phyloP scores from a whole-genome alignment of 1,140 invertebrate genomes.

The Hyphantria cunea region DNA sequence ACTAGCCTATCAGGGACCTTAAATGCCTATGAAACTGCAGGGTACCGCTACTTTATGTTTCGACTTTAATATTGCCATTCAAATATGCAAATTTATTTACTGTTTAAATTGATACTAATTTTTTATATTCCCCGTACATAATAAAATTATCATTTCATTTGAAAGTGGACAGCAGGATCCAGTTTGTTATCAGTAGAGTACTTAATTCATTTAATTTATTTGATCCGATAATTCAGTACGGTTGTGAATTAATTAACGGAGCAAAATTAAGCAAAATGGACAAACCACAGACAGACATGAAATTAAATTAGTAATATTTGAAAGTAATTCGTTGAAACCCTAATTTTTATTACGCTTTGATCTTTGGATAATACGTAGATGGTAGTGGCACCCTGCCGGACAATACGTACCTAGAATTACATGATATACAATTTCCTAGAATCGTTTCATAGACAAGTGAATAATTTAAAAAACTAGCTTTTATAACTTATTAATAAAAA shows the following conservation, averaged over 20 bases:
- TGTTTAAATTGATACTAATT: too few relatives aligned
- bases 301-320: slow-evolving; percentile 63
- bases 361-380: slow-evolving; percentile 61
- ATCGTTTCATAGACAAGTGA: slow-evolving; percentile 6
- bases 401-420: slow-evolving; percentile 26
- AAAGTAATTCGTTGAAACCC: slow-evolving; percentile 64
- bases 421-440: slow-evolving; percentile 43
- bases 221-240: slow-evolving; percentile 27
- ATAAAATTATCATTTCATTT: background rate
- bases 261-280: slow-evolving; percentile 50
- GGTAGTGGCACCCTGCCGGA: slow-evolving; percentile 54
- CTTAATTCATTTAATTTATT: slow-evolving; percentile 38
- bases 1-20: too few relatives aligned
- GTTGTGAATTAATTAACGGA: slow-evolving; percentile 39
- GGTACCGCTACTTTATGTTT: too few relatives aligned
- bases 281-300: slow-evolving; percentile 44
- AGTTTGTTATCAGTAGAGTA: slow-evolving; percentile 30
- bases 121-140: too few relatives aligned
- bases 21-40: too few relatives aligned
- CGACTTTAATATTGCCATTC: too few relatives aligned
- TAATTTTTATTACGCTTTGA: slow-evolving; percentile 58
- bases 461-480: too few relatives aligned
- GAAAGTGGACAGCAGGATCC: slow-evolving; percentile 27
- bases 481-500: too few relatives aligned
- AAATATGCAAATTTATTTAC: too few relatives aligned